These are phyloP conservation scores for Semotilus atromaculatus DNA, from an alignment of 2,797 vertebrate species.

Conservation along the genomic window DNA sequence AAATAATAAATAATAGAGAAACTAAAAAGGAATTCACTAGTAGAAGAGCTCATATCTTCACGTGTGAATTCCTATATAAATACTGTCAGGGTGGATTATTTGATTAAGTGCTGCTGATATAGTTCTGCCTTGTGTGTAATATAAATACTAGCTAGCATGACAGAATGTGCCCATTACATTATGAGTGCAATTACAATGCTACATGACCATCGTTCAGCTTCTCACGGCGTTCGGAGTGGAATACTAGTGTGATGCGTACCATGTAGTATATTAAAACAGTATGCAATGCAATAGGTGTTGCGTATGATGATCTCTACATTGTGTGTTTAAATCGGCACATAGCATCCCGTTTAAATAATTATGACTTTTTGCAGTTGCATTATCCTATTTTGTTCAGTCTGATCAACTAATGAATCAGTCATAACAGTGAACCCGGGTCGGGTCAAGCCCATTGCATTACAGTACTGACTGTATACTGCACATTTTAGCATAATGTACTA, in stretches of 20 bases:
- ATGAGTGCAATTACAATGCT: conserved; percentile 5
- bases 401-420: not conserved
- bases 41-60: conserved; percentile 35
- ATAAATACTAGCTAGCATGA: not conserved
- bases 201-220: not conserved
- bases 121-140: conserved; percentile 2
- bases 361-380: not conserved
- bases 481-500: not conserved
- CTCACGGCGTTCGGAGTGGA: not conserved
- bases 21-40: conserved; percentile 50
- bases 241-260: not conserved
- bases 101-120: conserved; percentile 30
- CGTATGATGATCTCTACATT: not conserved
- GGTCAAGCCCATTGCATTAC: no score
- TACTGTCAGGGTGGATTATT: not conserved
- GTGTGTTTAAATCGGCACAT: not conserved
- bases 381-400: not conserved
- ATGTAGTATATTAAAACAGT: not conserved
- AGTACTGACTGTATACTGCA: not conserved
- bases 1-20: conserved; percentile 73
- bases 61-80: conserved; percentile 38
- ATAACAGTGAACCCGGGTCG: not conserved
- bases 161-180: conserved; percentile 5
- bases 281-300: not conserved
- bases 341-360: not conserved